phyloP scores from a whole-genome alignment of 1,140 invertebrate genomes.

The Wasmannia auropunctata region DNA sequence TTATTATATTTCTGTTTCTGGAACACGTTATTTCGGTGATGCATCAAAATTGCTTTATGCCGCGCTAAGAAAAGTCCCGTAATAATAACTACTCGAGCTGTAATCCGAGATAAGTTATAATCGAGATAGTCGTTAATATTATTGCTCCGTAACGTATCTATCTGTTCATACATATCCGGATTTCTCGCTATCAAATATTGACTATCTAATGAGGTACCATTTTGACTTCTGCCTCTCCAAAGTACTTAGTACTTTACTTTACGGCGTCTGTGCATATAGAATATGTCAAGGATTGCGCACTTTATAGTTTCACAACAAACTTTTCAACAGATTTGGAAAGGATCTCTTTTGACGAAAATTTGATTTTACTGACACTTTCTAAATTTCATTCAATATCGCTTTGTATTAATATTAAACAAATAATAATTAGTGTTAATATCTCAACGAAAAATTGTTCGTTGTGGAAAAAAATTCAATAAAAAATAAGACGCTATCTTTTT shows the following conservation, averaged over 20 bases:
- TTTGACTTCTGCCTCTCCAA: conserved; percentile 2
- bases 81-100: too few relatives aligned
- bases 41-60: background rate
- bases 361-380: background rate
- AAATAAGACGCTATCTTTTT: background rate
- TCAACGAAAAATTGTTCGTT: background rate
- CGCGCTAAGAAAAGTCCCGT: background rate
- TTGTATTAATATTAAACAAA: conserved; percentile 29
- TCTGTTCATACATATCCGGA: background rate
- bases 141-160: background rate
- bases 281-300: conserved; percentile 10
- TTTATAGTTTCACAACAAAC: background rate
- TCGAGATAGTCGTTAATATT: background rate
- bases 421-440: background rate
- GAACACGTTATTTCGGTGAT: background rate
- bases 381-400: background rate
- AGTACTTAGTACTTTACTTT: conserved; percentile 23
- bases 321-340: background rate
- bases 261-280: background rate
- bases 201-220: conserved; percentile 26
- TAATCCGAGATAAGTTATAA: too few relatives aligned
- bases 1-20: background rate
- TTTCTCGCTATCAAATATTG: conserved; percentile 15
- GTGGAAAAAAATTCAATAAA: background rate
- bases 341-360: background rate